Evolutionary conservation across 37 sponge, comb jelly and placozoan species (phyloP).

Genomic region (Oscarella lobularis): DNA sequence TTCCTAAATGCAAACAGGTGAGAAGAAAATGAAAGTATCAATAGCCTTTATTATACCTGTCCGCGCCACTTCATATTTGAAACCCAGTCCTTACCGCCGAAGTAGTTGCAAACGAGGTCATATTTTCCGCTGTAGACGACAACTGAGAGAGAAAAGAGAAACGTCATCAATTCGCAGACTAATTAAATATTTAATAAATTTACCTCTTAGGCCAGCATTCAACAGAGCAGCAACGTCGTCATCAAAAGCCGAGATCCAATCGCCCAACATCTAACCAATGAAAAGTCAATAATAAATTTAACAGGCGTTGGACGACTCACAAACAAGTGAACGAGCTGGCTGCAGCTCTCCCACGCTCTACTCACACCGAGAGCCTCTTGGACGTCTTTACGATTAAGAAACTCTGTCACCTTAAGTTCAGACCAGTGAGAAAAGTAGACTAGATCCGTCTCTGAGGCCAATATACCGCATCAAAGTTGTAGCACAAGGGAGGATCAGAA

Average conservation of each 20-base stretch:
- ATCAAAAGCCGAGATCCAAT: slow-evolving; percentile 49
- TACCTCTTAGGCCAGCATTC: slow-evolving; percentile 7
- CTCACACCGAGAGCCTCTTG: slow-evolving; percentile 48
- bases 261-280: slow-evolving; percentile 31
- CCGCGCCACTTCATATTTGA: slow-evolving; percentile 41
- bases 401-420: slow-evolving; percentile 12
- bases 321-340: slow-evolving; percentile 8
- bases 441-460: background rate
- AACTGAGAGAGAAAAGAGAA: slow-evolving; percentile 22
- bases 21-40: too few relatives aligned
- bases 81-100: slow-evolving; percentile 54
- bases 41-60: slow-evolving; percentile 10
- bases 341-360: slow-evolving; percentile 41
- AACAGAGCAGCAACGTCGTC: slow-evolving; percentile 27
- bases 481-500: slow-evolving; percentile 37
- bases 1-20: background rate
- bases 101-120: slow-evolving; percentile 63
- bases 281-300: background rate
- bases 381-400: slow-evolving; percentile 40
- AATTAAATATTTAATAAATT: too few relatives aligned
- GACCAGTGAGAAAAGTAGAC: background rate
- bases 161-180: too few relatives aligned
- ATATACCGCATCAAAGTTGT: slow-evolving; percentile 25
- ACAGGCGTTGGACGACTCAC: background rate
- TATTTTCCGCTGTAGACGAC: slow-evolving; percentile 73